A percentile compares a stretch with the other conserved stretches of the same genome.
phyloP scores from a whole-genome alignment of 2,888 invertebrate genomes.

The Drosophila paucipuncta region DNA sequence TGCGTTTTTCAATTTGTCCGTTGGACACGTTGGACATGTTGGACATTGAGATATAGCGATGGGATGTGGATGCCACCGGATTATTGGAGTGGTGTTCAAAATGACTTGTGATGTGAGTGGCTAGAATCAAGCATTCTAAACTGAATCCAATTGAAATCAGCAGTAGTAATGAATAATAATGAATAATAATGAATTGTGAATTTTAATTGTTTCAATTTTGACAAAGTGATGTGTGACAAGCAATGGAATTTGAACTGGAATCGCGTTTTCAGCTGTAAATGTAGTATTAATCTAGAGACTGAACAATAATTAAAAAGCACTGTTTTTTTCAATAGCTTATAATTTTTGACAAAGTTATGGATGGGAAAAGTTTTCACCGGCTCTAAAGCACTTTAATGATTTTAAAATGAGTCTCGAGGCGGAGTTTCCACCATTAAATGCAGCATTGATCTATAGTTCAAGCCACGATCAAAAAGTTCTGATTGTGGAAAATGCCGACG shows the following conservation, averaged over 20 bases:
- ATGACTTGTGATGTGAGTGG: conserved; percentile 19
- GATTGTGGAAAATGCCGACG: background rate
- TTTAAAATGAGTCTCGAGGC: background rate
- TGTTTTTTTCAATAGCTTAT: background rate
- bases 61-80: background rate
- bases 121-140: background rate
- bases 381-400: too few species aligned
- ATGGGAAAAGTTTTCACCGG: background rate
- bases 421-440: background rate
- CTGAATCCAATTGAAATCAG: background rate
- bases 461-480: background rate
- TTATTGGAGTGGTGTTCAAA: conserved; percentile 18
- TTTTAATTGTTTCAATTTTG: background rate
- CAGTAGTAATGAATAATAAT: background rate
- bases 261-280: background rate
- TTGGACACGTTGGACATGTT: conserved; percentile 34
- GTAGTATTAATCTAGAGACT: background rate
- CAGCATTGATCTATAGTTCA: background rate
- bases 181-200: background rate
- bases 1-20: conserved; percentile 67
- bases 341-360: background rate
- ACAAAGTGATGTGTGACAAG: background rate
- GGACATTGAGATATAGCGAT: background rate
- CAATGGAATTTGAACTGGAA: background rate
- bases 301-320: background rate